Evolutionary conservation across 2,888 invertebrate genomes (phyloP).

Genomic region (Polyploca ridens): DNA sequence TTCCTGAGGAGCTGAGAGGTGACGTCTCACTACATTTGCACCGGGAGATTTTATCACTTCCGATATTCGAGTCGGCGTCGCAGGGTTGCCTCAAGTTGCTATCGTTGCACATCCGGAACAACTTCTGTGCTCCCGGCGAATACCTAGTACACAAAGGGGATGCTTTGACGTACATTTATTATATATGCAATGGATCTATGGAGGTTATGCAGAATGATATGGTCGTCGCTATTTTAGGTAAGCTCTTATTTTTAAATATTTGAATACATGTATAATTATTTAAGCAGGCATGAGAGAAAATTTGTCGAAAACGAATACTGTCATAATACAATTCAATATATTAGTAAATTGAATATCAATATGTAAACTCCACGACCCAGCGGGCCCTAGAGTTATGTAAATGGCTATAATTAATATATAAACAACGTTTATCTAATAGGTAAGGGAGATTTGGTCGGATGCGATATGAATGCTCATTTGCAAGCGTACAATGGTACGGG

Average conservation of each 20-base stretch:
- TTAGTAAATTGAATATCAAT: no score
- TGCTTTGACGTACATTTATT: constrained; percentile 96
- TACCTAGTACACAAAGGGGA: constrained; percentile 97
- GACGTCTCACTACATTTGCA: constrained; percentile 98
- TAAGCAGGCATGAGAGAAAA: background rate
- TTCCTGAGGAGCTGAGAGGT: constrained; percentile 97
- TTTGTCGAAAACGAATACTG: background rate
- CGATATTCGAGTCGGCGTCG: constrained; percentile 97
- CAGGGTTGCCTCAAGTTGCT: constrained; percentile 97
- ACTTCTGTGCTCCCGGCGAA: constrained; percentile 98
- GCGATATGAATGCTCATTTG: constrained; percentile 94
- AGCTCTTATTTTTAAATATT: constrained; percentile 51
- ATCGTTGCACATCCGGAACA: constrained; percentile 95
- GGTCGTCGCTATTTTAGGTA: constrained; percentile 98
- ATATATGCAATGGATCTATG: constrained; percentile 98
- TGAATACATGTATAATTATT: background rate
- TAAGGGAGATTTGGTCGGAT: constrained; percentile 97
- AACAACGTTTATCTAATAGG: constrained; percentile 83
- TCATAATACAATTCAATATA: no score
- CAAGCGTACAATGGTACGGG: constrained; percentile 86
- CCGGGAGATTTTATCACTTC: constrained; percentile 96
- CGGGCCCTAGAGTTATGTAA: constrained; percentile 22
- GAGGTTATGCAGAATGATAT: constrained; percentile 98
- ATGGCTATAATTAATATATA: constrained; percentile 32
- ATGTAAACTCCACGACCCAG: constrained; percentile 12